A percentile compares a stretch with the other conserved stretches of the same genome.
Conservation (phyloP, 2,113 vertebrate species). For the Mesoclemmys tuberculata region DNA sequence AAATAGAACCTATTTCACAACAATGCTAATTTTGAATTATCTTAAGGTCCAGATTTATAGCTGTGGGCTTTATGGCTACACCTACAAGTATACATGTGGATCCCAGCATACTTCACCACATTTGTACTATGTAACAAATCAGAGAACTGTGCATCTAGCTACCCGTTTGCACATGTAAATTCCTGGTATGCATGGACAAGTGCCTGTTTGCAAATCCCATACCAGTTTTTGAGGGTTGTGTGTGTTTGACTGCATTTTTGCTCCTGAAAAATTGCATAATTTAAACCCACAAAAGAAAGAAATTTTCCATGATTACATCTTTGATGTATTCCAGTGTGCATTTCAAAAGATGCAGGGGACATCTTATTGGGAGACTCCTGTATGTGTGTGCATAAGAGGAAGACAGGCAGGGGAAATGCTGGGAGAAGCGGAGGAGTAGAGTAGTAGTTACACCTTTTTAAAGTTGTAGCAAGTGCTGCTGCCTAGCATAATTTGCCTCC, state of each 20-base stretch:
- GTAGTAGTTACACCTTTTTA: not conserved
- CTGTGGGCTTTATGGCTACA: not conserved
- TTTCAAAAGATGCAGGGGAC: not conserved
- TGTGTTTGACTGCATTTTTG: not conserved
- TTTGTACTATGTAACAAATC: not conserved
- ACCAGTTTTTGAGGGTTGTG: not conserved
- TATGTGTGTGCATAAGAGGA: not conserved
- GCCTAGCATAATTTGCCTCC: not conserved
- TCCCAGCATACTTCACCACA: fast-evolving
- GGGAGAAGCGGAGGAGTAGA: not conserved
- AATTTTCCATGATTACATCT: not conserved
- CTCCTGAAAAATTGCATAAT: not conserved
- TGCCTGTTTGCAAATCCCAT: not conserved
- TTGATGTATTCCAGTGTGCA: not conserved
- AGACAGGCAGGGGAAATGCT: not conserved
- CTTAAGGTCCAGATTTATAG: not conserved
- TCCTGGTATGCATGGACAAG: not conserved
- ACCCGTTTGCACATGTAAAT: not conserved
- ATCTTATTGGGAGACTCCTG: not conserved
- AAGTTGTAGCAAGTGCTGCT: not conserved
- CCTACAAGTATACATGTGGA: not conserved
- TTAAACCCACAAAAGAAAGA: not conserved
- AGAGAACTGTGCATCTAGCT: not conserved
- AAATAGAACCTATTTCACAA: not conserved
- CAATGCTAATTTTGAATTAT: not conserved